Percentiles rank a stretch among this genome's conserved stretches.
phyloP scores from a whole-genome alignment of 92 coral and sea anemone species.

The Parazoanthus atlanticus region DNA sequence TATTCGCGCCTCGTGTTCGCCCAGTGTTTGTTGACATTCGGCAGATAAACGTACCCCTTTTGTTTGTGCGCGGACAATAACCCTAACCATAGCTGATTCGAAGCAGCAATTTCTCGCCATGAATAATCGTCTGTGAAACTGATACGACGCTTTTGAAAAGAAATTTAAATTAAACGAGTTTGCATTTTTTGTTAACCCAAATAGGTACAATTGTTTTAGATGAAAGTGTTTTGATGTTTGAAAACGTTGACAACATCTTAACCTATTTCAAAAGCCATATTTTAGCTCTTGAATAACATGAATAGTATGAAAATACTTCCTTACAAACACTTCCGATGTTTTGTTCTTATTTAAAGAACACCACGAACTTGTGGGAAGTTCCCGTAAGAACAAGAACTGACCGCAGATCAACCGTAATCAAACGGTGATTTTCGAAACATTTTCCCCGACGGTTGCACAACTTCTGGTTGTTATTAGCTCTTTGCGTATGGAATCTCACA shows the following conservation, averaged over 20 bases:
- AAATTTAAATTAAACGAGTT: not conserved
- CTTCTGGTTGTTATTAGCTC: not conserved
- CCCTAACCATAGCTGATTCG: slow-evolving; percentile 1
- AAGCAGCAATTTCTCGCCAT: not conserved
- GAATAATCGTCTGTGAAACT: not conserved
- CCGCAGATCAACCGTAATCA: not conserved
- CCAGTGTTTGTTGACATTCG: slow-evolving; percentile 42
- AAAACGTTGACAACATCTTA: not conserved
- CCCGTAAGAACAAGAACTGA: not conserved
- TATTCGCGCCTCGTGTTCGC: slow-evolving; percentile 27
- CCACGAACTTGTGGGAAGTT: not conserved
- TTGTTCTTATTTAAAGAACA: not conserved
- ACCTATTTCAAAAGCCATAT: not conserved
- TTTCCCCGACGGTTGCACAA: not conserved
- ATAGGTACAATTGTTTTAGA: not conserved
- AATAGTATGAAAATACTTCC: not conserved
- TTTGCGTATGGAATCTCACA: not conserved
- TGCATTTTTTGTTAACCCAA: slow-evolving; percentile 14
- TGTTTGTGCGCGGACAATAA: slow-evolving; percentile 25
- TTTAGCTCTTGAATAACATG: not conserved
- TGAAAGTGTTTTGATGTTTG: not conserved
- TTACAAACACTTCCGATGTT: not conserved
- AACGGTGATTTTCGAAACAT: not conserved
- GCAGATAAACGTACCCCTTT: not conserved
- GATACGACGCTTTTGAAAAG: slow-evolving; percentile 26